phyloP scores from a whole-genome alignment of 2,888 invertebrate species.

The Machimus atricapillus region DNA sequence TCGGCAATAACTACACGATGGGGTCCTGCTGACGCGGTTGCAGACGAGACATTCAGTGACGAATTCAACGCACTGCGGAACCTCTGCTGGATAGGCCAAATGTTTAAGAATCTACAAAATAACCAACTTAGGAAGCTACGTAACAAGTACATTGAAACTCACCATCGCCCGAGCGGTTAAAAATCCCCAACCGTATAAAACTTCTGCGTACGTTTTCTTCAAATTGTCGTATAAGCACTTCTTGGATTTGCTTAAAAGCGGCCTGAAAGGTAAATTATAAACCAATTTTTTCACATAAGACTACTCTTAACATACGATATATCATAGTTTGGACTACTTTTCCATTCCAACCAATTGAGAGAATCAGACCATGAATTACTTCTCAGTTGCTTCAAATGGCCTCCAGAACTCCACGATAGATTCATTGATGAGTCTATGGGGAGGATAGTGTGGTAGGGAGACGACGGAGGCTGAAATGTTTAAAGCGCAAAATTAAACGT shows the following conservation, averaged over 20 bases:
- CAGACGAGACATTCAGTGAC: constrained; percentile 77
- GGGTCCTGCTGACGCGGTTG: constrained; percentile 70
- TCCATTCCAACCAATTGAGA: constrained; percentile 69
- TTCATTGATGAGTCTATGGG: constrained; percentile 80
- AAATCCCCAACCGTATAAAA: constrained; percentile 84
- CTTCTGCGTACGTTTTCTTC: constrained; percentile 87
- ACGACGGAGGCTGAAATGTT: constrained; percentile 72
- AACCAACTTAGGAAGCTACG: background rate
- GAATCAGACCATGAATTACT: constrained; percentile 91
- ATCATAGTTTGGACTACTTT: constrained; percentile 40
- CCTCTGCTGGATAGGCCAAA: constrained; percentile 63
- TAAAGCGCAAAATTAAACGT: constrained; percentile 42
- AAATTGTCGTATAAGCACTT: constrained; percentile 76
- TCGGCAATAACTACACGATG: constrained; percentile 77
- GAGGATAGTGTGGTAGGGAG: constrained; percentile 85
- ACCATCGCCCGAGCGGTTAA: constrained; percentile 75
- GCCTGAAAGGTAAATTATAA: constrained; percentile 21
- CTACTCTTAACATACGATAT: constrained; percentile 25
- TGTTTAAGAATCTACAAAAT: constrained; percentile 67
- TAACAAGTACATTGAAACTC: background rate
- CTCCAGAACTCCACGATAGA: constrained; percentile 69
- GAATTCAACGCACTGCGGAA: constrained; percentile 74
- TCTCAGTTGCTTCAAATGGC: constrained; percentile 73
- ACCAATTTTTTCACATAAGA: background rate
- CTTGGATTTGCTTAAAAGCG: constrained; percentile 56